phyloP scores from a whole-genome alignment of 2,797 vertebrate species.

The Taenioides sp. region DNA sequence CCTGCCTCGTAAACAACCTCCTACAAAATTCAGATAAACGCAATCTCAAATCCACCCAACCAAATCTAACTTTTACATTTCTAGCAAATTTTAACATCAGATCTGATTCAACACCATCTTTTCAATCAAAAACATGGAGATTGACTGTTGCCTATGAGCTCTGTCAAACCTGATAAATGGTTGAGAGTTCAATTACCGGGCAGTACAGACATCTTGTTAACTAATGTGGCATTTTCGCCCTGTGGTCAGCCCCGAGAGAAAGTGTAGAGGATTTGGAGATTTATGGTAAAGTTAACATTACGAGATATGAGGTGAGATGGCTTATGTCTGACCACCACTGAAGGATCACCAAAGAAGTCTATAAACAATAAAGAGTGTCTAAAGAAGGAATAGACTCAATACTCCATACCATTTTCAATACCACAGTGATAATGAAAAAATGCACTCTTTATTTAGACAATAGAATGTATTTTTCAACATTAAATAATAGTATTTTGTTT shows the following conservation, averaged over 20 bases:
- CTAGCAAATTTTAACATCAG: neutral
- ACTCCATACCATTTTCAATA: too few relatives aligned
- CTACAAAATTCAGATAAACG: constrained; percentile 14
- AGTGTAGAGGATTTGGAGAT: constrained; percentile 38
- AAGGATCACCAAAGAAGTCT: neutral
- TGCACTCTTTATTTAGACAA: too few relatives aligned
- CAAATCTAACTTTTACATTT: neutral
- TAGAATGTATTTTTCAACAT: too few relatives aligned
- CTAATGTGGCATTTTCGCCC: constrained; percentile 45
- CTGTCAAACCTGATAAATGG: constrained; percentile 10
- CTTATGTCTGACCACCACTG: neutral
- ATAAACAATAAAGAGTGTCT: neutral
- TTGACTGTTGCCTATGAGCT: constrained; percentile 11
- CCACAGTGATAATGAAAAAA: too few relatives aligned
- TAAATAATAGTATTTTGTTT: too few relatives aligned
- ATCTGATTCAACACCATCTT: neutral
- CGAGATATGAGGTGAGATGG: neutral
- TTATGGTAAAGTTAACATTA: constrained; percentile 36
- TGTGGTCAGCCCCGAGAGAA: constrained; percentile 42
- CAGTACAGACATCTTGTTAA: constrained; percentile 39
- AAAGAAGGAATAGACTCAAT: too few relatives aligned
- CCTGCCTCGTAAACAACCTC: constrained; percentile 41
- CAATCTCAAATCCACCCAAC: constrained; percentile 3
- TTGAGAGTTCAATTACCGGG: constrained; percentile 26
- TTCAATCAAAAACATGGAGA: neutral